These are phyloP conservation scores for Venustaconcha ellipsiformis DNA, from an alignment of 1,140 invertebrate genomes.

Conservation along the genomic window DNA sequence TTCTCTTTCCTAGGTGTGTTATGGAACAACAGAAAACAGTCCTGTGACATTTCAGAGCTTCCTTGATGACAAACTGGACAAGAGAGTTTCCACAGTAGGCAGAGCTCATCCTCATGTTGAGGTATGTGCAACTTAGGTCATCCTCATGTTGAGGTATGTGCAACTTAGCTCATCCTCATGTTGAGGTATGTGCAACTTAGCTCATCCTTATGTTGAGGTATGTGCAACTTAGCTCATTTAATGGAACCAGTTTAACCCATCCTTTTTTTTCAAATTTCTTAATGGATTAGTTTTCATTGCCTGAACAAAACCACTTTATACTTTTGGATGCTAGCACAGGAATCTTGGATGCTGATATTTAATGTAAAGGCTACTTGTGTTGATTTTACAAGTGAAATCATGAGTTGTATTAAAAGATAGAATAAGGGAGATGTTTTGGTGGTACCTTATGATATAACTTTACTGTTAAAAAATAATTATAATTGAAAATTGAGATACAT, in stretches of 20 bases:
- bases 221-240: background rate
- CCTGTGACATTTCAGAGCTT: conserved; percentile 78
- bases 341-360: no score
- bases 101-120: conserved; percentile 84
- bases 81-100: conserved; percentile 82
- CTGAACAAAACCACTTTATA: no score
- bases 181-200: no score
- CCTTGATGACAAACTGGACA: conserved; percentile 76
- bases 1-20: conserved; percentile 77
- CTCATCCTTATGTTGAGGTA: background rate
- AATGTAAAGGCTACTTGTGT: no score
- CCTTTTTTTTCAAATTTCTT: no score
- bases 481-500: background rate
- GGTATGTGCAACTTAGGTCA: conserved; percentile 69
- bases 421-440: background rate
- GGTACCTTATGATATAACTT: conserved; percentile 5
- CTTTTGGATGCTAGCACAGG: no score
- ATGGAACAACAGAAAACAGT: conserved; percentile 90
- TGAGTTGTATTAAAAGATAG: background rate
- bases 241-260: no score
- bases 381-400: background rate
- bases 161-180: background rate
- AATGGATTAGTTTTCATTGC: no score
- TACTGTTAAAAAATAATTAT: background rate
- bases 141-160: background rate